A percentile compares a stretch with the other conserved stretches of the same genome.
phyloP scores from a whole-genome alignment of 1,140 invertebrate species.

The Drosophila santomea region DNA sequence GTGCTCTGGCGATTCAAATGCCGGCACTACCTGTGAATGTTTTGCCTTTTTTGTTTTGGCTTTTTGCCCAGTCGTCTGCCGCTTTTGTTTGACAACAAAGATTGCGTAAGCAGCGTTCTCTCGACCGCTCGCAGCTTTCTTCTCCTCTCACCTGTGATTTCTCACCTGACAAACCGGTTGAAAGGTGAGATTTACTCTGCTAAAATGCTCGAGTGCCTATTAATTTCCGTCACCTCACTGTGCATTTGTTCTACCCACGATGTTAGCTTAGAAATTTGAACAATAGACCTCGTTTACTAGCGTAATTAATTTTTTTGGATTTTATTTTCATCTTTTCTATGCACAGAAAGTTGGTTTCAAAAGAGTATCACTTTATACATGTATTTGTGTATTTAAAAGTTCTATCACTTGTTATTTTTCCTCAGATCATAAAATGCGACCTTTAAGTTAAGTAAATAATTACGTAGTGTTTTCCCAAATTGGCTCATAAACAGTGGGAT shows the following conservation, averaged over 20 bases:
- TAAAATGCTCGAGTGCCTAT: constrained; percentile 12
- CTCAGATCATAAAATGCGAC: too few relatives aligned
- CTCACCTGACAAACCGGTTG: constrained; percentile 10
- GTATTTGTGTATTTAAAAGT: too few relatives aligned
- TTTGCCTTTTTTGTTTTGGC: constrained; percentile 47
- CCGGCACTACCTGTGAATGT: constrained; percentile 57
- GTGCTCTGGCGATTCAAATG: constrained; percentile 26
- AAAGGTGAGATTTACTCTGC: constrained; percentile 14
- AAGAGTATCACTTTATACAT: too few relatives aligned
- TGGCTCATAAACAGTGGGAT: constrained; percentile 1
- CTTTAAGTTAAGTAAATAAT: too few relatives aligned
- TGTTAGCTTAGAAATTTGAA: too few relatives aligned
- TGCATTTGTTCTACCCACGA: background rate
- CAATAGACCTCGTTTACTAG: too few relatives aligned
- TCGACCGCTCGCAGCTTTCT: constrained; percentile 6
- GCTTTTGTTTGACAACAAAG: constrained; percentile 77
- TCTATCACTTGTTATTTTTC: too few relatives aligned
- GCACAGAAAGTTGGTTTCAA: too few relatives aligned
- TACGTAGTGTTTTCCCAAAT: background rate
- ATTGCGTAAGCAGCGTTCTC: constrained; percentile 57
- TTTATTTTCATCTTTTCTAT: background rate
- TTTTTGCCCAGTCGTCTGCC: constrained; percentile 42
- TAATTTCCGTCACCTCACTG: background rate
- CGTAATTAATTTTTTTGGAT: background rate
- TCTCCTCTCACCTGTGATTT: constrained; percentile 13